Evolutionary conservation across 2,113 vertebrate species (phyloP), one percentile per base, ranked within the genome.

Genomic region (Sprattus sprattus): DNA sequence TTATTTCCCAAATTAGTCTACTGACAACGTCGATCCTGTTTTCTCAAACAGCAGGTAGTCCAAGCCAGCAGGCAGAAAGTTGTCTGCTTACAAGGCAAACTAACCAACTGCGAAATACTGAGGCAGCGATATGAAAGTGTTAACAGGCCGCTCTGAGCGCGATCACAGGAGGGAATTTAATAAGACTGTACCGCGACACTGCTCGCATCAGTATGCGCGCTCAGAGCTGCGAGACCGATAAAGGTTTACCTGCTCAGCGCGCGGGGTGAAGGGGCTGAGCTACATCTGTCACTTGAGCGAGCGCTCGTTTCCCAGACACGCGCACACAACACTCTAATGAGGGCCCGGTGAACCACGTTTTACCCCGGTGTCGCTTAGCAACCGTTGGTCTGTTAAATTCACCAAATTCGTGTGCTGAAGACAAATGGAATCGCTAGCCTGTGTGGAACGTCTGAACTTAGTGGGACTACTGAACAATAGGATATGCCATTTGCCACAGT

Each of bases 351-450:
- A 84, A 83, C 75, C 54, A 85, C 83, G 87, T 80, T 80, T 85
- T 85, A 82, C 80, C 85, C 50, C 46, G 25, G 75, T 82, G 88
- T 90, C 64, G 86, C 85, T 84, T 87, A 86, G 89, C 84, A 88
- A 91, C 88, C 80, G 60, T 45, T 54, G 57, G 82, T 45, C 88
- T 84, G 28, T 32, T 57, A 88, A 85, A 84, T 87, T 86, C 50
- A 54, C 57, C 86, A 18, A 18, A 80, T 50, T 46, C 47, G 57
- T 71, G 64, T 71, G 64, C 64, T 32, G 25, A 71, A 71, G 64
- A 28, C n/a, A 71, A 71, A 71, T 71, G 25, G 64, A 71, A 71
- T 28, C 64, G 28, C 64, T 32, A 71, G n/a, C 64, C 9, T n/a
- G 13, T 8, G 64, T n/a, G 8, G 1, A 13, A 28, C 64, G 64